Percentiles rank a stretch among this genome's conserved stretches.
These are phyloP conservation scores for Automeris io DNA, from an alignment of 2,888 invertebrate genomes.

Conservation along the genomic window DNA sequence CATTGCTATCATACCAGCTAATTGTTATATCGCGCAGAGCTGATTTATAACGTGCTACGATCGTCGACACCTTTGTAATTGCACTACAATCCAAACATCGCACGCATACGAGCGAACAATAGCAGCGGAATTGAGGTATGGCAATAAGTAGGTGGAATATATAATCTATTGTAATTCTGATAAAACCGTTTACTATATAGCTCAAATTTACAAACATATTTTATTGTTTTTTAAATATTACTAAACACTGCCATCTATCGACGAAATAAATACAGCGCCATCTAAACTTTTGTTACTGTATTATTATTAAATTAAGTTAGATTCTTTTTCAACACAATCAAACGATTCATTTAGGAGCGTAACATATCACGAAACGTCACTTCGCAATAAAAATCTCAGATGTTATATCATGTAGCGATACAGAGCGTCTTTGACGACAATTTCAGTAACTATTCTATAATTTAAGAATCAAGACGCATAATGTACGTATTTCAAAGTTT, in stretches of 20 bases:
- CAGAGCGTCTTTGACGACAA: too few relatives aligned
- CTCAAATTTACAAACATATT: neutral
- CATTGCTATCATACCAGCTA: conserved; percentile 76
- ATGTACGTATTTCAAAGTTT: too few relatives aligned
- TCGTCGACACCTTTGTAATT: conserved; percentile 74
- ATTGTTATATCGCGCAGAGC: conserved; percentile 75
- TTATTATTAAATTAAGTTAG: conserved; percentile 23
- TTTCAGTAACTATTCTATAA: too few relatives aligned
- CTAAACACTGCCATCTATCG: conserved; percentile 38
- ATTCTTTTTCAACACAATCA: too few relatives aligned
- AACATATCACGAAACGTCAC: too few relatives aligned
- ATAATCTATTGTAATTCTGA: neutral
- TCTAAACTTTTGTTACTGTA: conserved; percentile 34
- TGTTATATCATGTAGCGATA: too few relatives aligned
- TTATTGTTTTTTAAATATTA: neutral
- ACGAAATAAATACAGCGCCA: conserved; percentile 34
- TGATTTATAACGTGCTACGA: conserved; percentile 72
- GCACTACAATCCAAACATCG: conserved; percentile 58
- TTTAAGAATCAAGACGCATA: too few relatives aligned
- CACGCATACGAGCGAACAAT: conserved; percentile 50
- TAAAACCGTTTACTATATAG: neutral
- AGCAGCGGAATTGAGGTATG: conserved; percentile 22
- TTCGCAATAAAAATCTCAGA: too few relatives aligned
- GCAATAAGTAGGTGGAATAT: conserved; percentile 18
- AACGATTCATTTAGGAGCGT: too few relatives aligned